Conservation (phyloP, 2,888 invertebrate species). For the Aleiodes leptofemur region DNA sequence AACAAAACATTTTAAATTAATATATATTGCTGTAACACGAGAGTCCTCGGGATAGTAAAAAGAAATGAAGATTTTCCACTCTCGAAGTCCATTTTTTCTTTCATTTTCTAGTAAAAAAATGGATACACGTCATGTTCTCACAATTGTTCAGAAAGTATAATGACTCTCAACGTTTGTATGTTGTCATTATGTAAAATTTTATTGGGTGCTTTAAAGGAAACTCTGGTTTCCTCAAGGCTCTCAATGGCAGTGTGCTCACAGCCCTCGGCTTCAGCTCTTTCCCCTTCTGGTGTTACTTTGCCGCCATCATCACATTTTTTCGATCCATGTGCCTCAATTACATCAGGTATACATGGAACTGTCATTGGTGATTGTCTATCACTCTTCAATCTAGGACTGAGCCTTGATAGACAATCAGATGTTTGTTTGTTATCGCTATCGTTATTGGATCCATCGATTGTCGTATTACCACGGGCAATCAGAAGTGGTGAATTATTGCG, state of each 20-base stretch:
- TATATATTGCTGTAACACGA: slow-evolving; percentile 25
- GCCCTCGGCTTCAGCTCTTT: slow-evolving; percentile 71
- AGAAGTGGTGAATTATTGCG: slow-evolving; percentile 34
- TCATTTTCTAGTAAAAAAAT: slow-evolving; percentile 16
- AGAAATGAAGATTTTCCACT: background rate
- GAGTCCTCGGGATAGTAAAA: background rate
- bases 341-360: slow-evolving; percentile 65
- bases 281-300: slow-evolving; percentile 62
- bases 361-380: slow-evolving; percentile 57
- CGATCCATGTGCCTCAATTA: slow-evolving; percentile 65
- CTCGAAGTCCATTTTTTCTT: slow-evolving; percentile 20
- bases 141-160: slow-evolving; percentile 73
- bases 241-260: slow-evolving; percentile 69
- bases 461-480: slow-evolving; percentile 13
- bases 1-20: slow-evolving; percentile 23
- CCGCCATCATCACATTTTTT: slow-evolving; percentile 34
- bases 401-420: slow-evolving; percentile 60
- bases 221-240: slow-evolving; percentile 63
- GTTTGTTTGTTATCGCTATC: slow-evolving; percentile 49
- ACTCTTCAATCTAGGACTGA: slow-evolving; percentile 57
- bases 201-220: slow-evolving; percentile 63
- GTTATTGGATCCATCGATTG: slow-evolving; percentile 33
- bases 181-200: slow-evolving; percentile 69
- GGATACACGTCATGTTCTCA: slow-evolving; percentile 62
- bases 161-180: slow-evolving; percentile 72